A percentile compares a stretch with the other conserved stretches of the same genome.
Evolutionary conservation across 2,113 vertebrate genomes (phyloP).

Genomic region (Myrmecobius fasciatus): DNA sequence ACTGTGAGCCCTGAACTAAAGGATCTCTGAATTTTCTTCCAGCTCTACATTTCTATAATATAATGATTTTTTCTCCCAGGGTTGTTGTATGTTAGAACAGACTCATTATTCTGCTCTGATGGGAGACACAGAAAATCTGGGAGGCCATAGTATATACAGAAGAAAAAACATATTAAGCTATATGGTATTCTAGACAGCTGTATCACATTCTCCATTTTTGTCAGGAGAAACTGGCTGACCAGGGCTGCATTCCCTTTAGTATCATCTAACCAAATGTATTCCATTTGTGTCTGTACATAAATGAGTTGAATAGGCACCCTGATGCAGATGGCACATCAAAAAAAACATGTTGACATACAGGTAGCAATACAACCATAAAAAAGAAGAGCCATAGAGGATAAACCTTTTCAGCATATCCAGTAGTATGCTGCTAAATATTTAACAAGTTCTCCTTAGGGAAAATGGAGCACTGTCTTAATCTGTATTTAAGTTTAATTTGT

Average conservation of each 20-base stretch:
- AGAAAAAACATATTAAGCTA: neutral
- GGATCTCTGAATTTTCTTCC: neutral
- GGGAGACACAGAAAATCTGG: no score
- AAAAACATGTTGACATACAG: neutral
- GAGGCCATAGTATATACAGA: neutral
- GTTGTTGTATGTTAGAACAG: neutral
- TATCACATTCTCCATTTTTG: neutral
- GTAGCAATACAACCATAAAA: neutral
- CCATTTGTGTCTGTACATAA: neutral
- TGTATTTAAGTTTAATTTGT: neutral
- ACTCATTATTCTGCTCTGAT: neutral
- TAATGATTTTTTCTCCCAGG: neutral
- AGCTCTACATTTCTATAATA: neutral
- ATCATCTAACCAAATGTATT: neutral
- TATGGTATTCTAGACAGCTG: no score
- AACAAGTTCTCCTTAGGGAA: neutral
- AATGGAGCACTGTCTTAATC: neutral
- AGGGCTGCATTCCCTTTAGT: neutral
- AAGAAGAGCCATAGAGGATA: neutral
- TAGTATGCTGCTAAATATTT: neutral
- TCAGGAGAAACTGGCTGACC: neutral
- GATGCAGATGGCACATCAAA: neutral
- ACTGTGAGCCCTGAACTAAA: neutral
- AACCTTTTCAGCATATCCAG: neutral
- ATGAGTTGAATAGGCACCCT: neutral